Percentiles rank a stretch among this genome's conserved stretches.
Evolutionary conservation across 1,140 invertebrate genomes (phyloP).

Genomic region (Musca domestica): DNA sequence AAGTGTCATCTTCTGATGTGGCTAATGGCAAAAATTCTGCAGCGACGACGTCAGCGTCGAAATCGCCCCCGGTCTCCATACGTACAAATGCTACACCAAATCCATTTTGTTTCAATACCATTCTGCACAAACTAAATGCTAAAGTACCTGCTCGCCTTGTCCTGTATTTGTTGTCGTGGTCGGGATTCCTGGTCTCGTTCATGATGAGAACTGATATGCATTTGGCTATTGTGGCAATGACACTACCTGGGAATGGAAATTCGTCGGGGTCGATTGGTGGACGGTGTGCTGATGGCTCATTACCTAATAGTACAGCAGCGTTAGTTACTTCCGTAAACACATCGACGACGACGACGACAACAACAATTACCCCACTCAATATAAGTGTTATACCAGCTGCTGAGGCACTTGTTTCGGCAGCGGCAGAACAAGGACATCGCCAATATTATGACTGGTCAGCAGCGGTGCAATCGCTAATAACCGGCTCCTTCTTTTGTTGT

Average conservation of each 20-base stretch:
- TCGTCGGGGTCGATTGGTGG: neutral
- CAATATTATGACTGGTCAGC: slow-evolving; percentile 63
- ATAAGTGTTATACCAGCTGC: neutral
- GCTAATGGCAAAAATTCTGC: too few species aligned
- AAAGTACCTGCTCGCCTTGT: slow-evolving; percentile 64
- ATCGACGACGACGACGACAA: slow-evolving; percentile 34
- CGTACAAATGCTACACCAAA: neutral
- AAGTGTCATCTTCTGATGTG: too few species aligned
- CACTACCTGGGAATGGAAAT: slow-evolving; percentile 25
- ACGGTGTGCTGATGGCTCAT: neutral
- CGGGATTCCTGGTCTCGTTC: slow-evolving; percentile 71
- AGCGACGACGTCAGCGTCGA: too few species aligned
- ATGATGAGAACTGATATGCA: slow-evolving; percentile 78
- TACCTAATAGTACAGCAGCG: neutral
- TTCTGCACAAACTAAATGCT: slow-evolving; percentile 23
- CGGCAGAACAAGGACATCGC: neutral
- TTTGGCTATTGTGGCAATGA: slow-evolving; percentile 70
- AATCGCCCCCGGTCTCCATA: neutral
- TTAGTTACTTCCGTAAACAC: neutral
- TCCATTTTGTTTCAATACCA: neutral
- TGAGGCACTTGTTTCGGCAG: neutral
- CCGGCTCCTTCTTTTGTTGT: slow-evolving; percentile 72
- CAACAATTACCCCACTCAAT: neutral
- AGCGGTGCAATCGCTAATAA: slow-evolving; percentile 62
- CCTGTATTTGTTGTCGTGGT: slow-evolving; percentile 69